Evolutionary conservation across 1,140 invertebrate genomes (phyloP).

Genomic region (Neodiprion fabricii): DNA sequence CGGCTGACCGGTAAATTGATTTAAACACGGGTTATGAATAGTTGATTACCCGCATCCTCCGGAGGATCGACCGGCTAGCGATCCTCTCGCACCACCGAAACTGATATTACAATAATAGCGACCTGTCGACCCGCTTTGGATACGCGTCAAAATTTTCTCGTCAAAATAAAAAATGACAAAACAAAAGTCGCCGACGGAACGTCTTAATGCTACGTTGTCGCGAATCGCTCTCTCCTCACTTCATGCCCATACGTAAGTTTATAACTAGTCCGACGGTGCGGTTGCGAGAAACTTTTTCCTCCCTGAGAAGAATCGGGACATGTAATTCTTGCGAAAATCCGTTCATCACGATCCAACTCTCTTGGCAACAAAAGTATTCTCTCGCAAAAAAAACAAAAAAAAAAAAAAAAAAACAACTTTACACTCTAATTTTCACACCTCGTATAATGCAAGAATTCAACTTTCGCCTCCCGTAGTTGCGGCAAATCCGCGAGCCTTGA

Average conservation of each 20-base stretch:
- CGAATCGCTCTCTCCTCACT: neutral
- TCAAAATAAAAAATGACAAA: conserved; percentile 35
- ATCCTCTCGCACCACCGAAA: conserved; percentile 27
- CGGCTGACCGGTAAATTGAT: conserved; percentile 30
- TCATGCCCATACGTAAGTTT: neutral
- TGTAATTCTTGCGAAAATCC: too few species aligned
- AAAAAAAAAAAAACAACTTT: neutral
- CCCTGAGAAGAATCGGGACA: too few species aligned
- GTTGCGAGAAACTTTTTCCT: too few species aligned
- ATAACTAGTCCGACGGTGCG: too few species aligned
- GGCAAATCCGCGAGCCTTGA: too few species aligned
- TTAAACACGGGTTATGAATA: conserved; percentile 46
- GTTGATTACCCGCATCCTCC: conserved; percentile 31
- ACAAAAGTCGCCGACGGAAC: neutral
- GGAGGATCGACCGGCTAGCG: conserved; percentile 25
- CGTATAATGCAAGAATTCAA: neutral
- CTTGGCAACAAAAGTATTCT: too few species aligned
- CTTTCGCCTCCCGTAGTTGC: too few species aligned
- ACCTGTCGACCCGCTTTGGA: conserved; percentile 41
- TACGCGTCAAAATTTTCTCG: conserved; percentile 45
- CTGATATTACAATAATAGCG: conserved; percentile 51
- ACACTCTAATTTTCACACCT: neutral
- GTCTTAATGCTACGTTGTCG: conserved; percentile 48
- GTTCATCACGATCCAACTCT: too few species aligned
- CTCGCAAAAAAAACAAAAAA: neutral